Percentiles rank a stretch among this genome's conserved stretches.
These are phyloP conservation scores for Delichon dasypus DNA, from an alignment of 2,797 vertebrate genomes.

Conservation along the genomic window DNA sequence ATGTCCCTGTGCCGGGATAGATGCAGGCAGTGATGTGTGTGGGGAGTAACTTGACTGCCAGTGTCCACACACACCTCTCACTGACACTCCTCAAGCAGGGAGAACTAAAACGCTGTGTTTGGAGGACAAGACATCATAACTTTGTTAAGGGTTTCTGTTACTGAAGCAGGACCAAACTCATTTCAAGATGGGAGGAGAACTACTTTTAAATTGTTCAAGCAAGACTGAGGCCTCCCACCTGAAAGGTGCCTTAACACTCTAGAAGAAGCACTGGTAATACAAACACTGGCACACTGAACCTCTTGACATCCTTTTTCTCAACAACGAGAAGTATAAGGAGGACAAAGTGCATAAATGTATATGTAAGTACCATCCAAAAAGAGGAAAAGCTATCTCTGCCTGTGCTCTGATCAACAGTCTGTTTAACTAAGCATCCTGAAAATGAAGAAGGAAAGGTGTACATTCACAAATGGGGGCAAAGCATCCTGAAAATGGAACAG, in stretches of 20 bases:
- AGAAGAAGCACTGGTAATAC: slow-evolving; percentile 6
- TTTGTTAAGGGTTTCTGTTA: not conserved
- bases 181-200: not conserved
- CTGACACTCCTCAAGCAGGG: not conserved
- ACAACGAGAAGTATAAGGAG: not conserved
- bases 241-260: slow-evolving; percentile 19
- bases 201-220: not conserved
- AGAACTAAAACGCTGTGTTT: not conserved
- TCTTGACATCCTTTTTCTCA: not conserved
- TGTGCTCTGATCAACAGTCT: not conserved
- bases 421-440: not conserved
- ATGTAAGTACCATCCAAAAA: not conserved
- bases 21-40: not conserved
- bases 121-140: not conserved
- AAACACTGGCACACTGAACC: not conserved
- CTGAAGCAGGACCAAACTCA: not conserved
- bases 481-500: not conserved
- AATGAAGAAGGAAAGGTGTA: not conserved
- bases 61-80: accelerated
- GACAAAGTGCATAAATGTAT: not conserved
- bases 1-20: not conserved
- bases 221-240: not conserved
- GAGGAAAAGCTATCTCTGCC: not conserved
- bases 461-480: not conserved
- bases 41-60: not conserved